These are phyloP conservation scores for Bactericera cockerelli DNA, from an alignment of 1,140 invertebrate species.

Conservation along the genomic window DNA sequence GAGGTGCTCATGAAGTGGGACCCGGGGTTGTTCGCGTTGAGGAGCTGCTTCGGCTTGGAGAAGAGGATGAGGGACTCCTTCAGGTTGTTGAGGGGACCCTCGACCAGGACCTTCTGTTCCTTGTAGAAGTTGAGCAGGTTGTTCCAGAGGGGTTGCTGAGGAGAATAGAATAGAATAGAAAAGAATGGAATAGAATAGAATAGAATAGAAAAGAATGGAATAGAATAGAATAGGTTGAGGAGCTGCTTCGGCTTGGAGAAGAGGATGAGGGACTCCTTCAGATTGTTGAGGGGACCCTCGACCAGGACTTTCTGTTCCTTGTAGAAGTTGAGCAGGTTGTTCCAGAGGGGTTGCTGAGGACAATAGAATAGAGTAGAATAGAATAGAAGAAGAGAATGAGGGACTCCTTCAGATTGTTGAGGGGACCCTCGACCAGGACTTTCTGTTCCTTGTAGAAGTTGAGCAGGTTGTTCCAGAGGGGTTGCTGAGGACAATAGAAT, in stretches of 20 bases:
- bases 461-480: conserved; percentile 94
- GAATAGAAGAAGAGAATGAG: too few relatives aligned
- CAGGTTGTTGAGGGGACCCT: conserved; percentile 93
- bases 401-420: conserved; percentile 94
- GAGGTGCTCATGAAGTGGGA: conserved; percentile 94
- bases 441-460: conserved; percentile 97
- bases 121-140: conserved; percentile 96
- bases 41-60: conserved; percentile 88
- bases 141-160: conserved; percentile 91
- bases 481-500: too few relatives aligned
- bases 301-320: conserved; percentile 96
- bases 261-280: conserved; percentile 92
- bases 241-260: conserved; percentile 95
- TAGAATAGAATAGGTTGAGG: conserved; percentile 63
- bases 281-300: conserved; percentile 92
- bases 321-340: conserved; percentile 92
- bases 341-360: conserved; percentile 94
- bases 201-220: not conserved
- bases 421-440: conserved; percentile 91
- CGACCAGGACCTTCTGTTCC: conserved; percentile 92
- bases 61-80: conserved; percentile 96
- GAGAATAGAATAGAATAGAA: conserved; percentile 19
- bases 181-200: not conserved
- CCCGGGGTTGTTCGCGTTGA: conserved; percentile 86
- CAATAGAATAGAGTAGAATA: not conserved